phyloP scores from a whole-genome alignment of 2,113 vertebrate genomes.

The Lampris megalopsis region DNA sequence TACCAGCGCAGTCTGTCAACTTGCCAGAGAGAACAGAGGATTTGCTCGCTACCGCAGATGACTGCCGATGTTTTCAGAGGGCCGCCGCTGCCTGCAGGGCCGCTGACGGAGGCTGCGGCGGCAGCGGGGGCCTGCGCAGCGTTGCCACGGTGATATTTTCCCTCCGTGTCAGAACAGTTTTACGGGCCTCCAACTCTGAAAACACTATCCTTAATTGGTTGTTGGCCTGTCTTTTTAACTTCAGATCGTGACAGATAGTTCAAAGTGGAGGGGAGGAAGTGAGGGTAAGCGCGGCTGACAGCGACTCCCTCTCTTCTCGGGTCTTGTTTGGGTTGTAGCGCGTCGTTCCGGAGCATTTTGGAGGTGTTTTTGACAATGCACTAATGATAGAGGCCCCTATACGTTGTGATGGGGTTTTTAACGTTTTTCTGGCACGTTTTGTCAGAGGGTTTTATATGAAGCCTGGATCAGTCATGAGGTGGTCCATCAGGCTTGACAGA shows the following conservation, averaged over 20 bases:
- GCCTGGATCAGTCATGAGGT: constrained; percentile 52
- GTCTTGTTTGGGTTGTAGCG: constrained; percentile 26
- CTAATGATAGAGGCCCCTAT: constrained; percentile 14
- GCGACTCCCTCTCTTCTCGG: constrained; percentile 55
- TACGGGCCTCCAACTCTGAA: constrained; percentile 26
- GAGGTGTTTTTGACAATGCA: constrained; percentile 40
- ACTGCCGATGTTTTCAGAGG: constrained; percentile 34
- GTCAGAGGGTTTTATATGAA: constrained; percentile 31
- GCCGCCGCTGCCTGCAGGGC: constrained; percentile 7
- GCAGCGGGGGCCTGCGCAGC: constrained; percentile 10
- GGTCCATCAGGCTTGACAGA: constrained; percentile 52
- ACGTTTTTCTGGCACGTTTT: constrained; percentile 19
- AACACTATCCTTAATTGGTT: constrained; percentile 69
- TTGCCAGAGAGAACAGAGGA: constrained; percentile 10
- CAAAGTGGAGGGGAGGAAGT: constrained; percentile 50
- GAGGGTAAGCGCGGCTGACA: constrained; percentile 57
- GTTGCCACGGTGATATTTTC: constrained; percentile 23
- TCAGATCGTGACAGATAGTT: constrained; percentile 69
- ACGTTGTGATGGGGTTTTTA: constrained; percentile 30
- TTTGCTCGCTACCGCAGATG: constrained; percentile 27
- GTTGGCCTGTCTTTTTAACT: constrained; percentile 63
- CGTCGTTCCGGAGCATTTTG: constrained; percentile 8
- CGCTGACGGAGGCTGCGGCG: constrained; percentile 17
- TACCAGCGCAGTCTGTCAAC: constrained; percentile 24
- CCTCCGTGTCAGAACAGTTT: constrained; percentile 35